Evolutionary conservation across 2,113 vertebrate genomes (phyloP).

Genomic region (Circaetus gallicus): DNA sequence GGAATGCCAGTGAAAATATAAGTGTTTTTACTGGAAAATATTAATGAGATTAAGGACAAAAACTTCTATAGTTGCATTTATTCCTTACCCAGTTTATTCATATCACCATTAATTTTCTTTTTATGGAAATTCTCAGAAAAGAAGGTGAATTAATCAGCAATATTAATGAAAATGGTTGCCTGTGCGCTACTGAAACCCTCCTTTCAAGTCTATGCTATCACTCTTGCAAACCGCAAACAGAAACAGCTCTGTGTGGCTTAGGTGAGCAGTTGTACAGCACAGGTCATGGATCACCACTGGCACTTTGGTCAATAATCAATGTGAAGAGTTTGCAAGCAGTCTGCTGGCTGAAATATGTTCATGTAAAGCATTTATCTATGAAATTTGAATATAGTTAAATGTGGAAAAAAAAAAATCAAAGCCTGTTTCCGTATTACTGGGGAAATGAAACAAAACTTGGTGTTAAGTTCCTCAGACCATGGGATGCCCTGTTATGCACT

Average conservation of each 20-base stretch:
- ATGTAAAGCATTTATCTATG: neutral
- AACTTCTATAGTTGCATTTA: neutral
- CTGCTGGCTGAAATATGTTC: neutral
- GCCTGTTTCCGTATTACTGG: neutral
- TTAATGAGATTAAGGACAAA: neutral
- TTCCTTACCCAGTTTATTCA: neutral
- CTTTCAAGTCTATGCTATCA: neutral
- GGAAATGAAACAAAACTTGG: neutral
- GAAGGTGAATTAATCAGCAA: neutral
- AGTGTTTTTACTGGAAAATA: neutral
- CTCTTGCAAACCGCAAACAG: neutral
- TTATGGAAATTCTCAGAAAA: neutral
- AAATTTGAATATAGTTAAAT: neutral
- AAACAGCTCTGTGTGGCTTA: neutral
- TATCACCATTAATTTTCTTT: neutral
- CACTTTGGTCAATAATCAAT: rapidly evolving
- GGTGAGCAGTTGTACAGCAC: neutral
- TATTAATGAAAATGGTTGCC: neutral
- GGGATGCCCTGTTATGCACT: neutral
- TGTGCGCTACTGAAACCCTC: neutral
- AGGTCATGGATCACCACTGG: neutral
- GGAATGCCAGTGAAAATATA: neutral
- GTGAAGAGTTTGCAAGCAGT: neutral
- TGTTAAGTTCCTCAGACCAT: neutral
- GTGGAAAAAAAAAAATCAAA: neutral